Evolutionary conservation across 2,113 vertebrate species (phyloP), one percentile per base, ranked within the genome.

Genomic region (Strigops habroptila): DNA sequence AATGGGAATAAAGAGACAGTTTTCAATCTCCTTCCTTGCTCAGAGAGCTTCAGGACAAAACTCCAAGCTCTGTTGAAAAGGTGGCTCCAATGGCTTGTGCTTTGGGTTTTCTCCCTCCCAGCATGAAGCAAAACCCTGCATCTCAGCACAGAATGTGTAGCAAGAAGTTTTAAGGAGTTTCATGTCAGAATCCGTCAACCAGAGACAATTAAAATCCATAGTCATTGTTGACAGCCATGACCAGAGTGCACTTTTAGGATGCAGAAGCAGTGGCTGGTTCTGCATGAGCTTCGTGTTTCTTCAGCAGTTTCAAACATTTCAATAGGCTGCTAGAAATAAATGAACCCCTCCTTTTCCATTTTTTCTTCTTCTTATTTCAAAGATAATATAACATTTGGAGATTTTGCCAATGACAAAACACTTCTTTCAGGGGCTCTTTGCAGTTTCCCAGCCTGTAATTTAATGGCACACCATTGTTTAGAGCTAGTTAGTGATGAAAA

Each of bases 291-390:
- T 60, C 0, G 0, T 70, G 31, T 44, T 88, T 46, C 30, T 86
- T 85, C 3, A 2, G 51, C 55, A 90, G 39, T 33, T 70, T 83
- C 48, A 35, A 83, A 84, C 17, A 28, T 46, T 60, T 44, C 41
- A 88, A 33, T 30, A 79, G 24, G 22, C 27, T 81, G 18, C 37
- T 67, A 82, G 51, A 90, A 95, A 88, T 33, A 90, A 95, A 83
- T 35, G 0, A 79, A 85, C 10, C 3, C 4, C 6, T 85, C 10
- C 0, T 55, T 33, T 75, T 27, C 17, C 3, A 9, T 23, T 44
- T 84, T 65, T 70, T 53, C 6, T 79, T 76, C 8, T 59, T 59
- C 8, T 68, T 41, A 35, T 65, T 90, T 82, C 62, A 53, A 52
- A 82, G 39, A 87, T 12, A 22, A 90, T 80, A 60, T 77, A 74